phyloP scores from a whole-genome alignment of 2,797 vertebrate species.

The Antrozous pallidus region DNA sequence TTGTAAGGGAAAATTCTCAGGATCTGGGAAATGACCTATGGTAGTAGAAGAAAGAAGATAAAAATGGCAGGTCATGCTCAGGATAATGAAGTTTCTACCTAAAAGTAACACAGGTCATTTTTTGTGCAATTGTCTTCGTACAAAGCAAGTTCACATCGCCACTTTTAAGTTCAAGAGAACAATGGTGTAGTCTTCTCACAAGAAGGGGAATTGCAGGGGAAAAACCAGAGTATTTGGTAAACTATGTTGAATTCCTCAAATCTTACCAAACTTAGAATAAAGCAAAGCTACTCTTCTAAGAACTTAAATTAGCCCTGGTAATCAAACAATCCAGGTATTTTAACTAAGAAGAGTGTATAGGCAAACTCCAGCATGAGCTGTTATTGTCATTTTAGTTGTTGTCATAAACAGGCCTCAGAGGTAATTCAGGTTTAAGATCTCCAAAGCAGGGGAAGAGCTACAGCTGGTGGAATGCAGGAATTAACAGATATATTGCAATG shows the following conservation, averaged over 20 bases:
- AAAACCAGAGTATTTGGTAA: not conserved
- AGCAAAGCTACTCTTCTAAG: not conserved
- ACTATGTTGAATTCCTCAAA: not conserved
- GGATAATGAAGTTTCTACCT: not conserved
- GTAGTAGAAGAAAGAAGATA: not conserved
- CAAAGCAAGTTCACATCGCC: not conserved
- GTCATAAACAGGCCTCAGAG: not conserved
- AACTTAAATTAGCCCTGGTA: not conserved
- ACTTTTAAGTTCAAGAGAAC: not conserved
- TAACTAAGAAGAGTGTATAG: not conserved
- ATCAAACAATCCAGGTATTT: not conserved
- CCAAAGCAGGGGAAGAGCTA: not conserved
- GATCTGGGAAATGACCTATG: not conserved
- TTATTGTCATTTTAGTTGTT: not conserved
- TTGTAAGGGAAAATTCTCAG: not conserved
- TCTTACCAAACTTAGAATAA: not conserved
- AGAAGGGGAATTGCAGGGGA: not conserved
- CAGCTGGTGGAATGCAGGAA: not conserved
- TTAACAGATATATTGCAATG: not conserved
- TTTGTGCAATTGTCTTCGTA: not conserved
- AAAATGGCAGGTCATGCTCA: not conserved
- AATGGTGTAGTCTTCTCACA: not conserved
- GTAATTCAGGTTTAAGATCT: not conserved
- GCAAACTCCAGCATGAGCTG: not conserved
- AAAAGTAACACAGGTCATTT: not conserved